Evolutionary conservation across 2,888 invertebrate genomes (phyloP).

Genomic region (Pinctada fucata): DNA sequence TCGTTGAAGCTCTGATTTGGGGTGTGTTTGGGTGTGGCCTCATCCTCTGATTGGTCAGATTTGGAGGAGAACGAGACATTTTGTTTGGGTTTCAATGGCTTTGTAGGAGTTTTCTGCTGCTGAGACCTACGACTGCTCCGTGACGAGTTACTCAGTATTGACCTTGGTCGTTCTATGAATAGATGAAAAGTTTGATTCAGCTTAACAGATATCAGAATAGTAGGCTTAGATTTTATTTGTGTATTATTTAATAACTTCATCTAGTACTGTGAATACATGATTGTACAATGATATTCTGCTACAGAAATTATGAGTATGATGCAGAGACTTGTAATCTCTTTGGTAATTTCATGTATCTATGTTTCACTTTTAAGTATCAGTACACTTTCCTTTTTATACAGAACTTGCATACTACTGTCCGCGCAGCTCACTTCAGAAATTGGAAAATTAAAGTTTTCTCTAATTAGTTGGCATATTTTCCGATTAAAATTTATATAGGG

Average conservation of each 20-base stretch:
- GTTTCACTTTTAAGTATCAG: background rate
- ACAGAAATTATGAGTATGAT: no score
- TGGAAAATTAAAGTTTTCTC: no score
- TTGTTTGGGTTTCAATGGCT: slow-evolving; percentile 15
- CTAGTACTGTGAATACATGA: no score
- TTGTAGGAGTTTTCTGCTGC: slow-evolving; percentile 17
- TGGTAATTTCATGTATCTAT: background rate
- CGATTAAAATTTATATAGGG: no score
- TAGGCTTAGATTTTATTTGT: no score
- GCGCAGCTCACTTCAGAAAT: no score
- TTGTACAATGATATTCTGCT: no score
- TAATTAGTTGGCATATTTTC: no score
- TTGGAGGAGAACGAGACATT: slow-evolving; percentile 31
- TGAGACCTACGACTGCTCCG: slow-evolving; percentile 26
- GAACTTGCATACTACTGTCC: no score
- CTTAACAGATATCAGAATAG: no score
- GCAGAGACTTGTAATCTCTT: no score
- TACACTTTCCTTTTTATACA: background rate
- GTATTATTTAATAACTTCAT: no score
- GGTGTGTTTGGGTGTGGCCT: slow-evolving; percentile 39
- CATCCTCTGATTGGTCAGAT: slow-evolving; percentile 33
- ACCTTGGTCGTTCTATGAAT: slow-evolving; percentile 37
- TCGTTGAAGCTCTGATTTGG: slow-evolving; percentile 37
- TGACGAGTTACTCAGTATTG: slow-evolving; percentile 32
- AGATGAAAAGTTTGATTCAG: background rate